These are phyloP conservation scores for Pammene fasciana DNA, from an alignment of 2,888 invertebrate species.

Conservation along the genomic window DNA sequence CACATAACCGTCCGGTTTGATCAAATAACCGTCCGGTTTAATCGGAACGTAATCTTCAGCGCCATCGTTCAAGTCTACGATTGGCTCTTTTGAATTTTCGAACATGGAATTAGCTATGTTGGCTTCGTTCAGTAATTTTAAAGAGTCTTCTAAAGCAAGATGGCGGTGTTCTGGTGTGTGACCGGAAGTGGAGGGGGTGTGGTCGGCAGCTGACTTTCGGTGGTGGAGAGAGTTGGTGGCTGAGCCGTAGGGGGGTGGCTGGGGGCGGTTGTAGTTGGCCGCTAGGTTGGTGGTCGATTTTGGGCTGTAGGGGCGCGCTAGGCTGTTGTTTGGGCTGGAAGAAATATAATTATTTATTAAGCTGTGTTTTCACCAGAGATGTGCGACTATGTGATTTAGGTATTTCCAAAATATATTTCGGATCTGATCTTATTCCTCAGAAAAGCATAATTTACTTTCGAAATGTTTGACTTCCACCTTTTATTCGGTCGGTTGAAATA, in stretches of 20 bases:
- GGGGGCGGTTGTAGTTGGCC: conserved; percentile 75
- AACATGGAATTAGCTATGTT: conserved; percentile 67
- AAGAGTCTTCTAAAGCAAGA: conserved; percentile 72
- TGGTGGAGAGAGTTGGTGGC: conserved; percentile 70
- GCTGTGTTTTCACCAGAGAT: no score
- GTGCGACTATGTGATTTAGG: no score
- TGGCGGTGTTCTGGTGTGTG: conserved; percentile 69
- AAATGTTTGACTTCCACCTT: no score
- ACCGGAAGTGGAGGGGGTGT: conserved; percentile 58
- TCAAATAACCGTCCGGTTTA: conserved; percentile 46
- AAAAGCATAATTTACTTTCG: no score
- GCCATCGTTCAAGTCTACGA: conserved; percentile 69
- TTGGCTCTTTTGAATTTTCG: conserved; percentile 67
- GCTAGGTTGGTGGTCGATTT: conserved; percentile 72
- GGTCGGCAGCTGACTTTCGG: conserved; percentile 61
- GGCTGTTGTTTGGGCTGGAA: conserved; percentile 83
- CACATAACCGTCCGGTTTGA: conserved; percentile 50
- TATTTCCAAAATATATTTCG: no score
- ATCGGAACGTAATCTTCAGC: conserved; percentile 74
- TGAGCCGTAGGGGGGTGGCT: conserved; percentile 77
- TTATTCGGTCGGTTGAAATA: no score
- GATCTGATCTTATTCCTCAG: no score
- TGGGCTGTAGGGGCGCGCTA: conserved; percentile 79
- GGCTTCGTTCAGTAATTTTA: conserved; percentile 77
- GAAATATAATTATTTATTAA: no score